Conservation (phyloP, 2,888 invertebrate species). For the Erpobdella octoculata region DNA sequence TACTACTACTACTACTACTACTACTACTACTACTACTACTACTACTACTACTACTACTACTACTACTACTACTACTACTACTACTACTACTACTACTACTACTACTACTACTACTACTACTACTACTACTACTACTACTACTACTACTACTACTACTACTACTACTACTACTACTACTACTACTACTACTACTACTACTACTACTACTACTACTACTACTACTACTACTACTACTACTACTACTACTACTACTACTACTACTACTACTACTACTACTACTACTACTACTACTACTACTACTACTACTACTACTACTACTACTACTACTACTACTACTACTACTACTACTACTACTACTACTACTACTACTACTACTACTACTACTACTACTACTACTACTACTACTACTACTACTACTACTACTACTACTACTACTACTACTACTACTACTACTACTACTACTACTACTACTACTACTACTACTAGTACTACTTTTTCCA, state of each 20-base stretch:
- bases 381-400: constrained; percentile 25
- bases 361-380: constrained; percentile 13
- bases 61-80: constrained; percentile 1
- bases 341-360: constrained; percentile 19
- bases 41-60: constrained; percentile 1
- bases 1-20: constrained; percentile 1
- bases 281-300: constrained; percentile 5
- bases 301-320: constrained; percentile 21
- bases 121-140: constrained; percentile 1
- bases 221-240: constrained; percentile 1
- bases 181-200: constrained; percentile 1
- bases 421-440: constrained; percentile 24
- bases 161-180: constrained; percentile 1
- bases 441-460: constrained; percentile 24
- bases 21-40: constrained; percentile 1
- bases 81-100: constrained; percentile 1
- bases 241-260: neutral
- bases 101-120: constrained; percentile 1
- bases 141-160: constrained; percentile 1
- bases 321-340: constrained; percentile 23
- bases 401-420: constrained; percentile 24
- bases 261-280: constrained; percentile 1
- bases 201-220: constrained; percentile 1
- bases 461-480: constrained; percentile 24
- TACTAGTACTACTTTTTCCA: constrained; percentile 15